Conservation (phyloP, 2,888 invertebrate species). For the Lasioglossum leucozonium region DNA sequence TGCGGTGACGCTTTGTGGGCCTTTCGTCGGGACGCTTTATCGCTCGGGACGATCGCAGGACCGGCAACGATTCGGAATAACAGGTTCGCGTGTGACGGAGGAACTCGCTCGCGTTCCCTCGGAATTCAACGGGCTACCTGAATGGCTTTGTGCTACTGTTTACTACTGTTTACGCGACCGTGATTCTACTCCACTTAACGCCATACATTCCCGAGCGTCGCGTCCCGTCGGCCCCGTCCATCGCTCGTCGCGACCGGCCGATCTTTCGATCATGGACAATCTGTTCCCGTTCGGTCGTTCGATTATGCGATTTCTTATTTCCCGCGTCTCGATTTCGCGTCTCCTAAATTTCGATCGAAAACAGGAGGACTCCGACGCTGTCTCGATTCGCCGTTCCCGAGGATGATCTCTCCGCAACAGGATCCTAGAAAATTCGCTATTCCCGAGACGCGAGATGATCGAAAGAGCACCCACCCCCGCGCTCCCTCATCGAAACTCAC, state of each 20-base stretch:
- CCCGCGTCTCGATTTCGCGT: not conserved
- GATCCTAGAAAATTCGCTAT: not conserved
- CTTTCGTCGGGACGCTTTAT: constrained; percentile 58
- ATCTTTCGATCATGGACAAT: not conserved
- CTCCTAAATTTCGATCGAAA: not conserved
- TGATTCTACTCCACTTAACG: not conserved
- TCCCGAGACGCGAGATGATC: not conserved
- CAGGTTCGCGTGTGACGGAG: constrained; percentile 20
- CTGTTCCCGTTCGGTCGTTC: not conserved
- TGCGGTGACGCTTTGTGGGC: constrained; percentile 67
- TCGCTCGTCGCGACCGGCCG: not conserved
- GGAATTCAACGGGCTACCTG: constrained; percentile 9
- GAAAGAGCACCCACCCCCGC: not conserved
- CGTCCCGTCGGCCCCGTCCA: no score
- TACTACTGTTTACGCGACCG: constrained; percentile 19
- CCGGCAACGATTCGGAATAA: constrained; percentile 29
- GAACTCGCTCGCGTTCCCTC: constrained; percentile 16
- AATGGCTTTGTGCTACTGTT: constrained; percentile 24
- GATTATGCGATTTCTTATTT: no score
- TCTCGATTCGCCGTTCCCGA: not conserved
- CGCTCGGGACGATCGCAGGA: constrained; percentile 27
- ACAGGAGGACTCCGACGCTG: no score
- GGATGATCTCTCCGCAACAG: not conserved
- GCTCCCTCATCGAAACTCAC: not conserved
- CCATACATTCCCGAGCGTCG: not conserved